Evolutionary conservation across 1,140 invertebrate genomes (phyloP), one percentile per base, ranked within the genome.

Genomic region (Grapholita molesta): DNA sequence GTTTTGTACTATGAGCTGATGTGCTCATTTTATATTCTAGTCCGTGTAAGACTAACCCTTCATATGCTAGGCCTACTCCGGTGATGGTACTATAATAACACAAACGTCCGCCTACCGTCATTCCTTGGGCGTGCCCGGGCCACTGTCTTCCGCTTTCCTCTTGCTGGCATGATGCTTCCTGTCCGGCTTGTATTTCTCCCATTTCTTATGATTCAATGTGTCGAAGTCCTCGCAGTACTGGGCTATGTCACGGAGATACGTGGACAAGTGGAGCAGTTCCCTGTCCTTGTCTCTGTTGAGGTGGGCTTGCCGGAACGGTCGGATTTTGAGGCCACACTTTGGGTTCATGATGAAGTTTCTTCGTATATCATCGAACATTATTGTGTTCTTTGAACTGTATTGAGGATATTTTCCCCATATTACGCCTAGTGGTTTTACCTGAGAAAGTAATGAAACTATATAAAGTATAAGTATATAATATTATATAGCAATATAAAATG

Each of bases 321-420:
- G 93, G 83, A 99, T 99, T 87, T 96, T 95, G 0, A 99, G 90
- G 4, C 98, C 98, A 72, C 96, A 98, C 77, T 97, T 96, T 12
- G 98, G 98, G 92, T 99, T 99, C 98, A 99, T 99, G 12, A 99
- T 95, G 80, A 99, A 99, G 92, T 99, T 99, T 75, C 98, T 93
- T 67, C 98, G 93, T n/a, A 99, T 96, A 84, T 99, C 98, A 84
- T 99, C 98, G 82, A 99, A 97, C 98, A 99, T 99, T 72, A 99
- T 98, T 0, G 98, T 99, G 83, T 99, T 99, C 80, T 96, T 97
- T 0, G 95, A 92, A 52, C 94, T 95, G 84, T 97, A 99, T 79
- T 98, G 96, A 12, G 95, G 93, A 86, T 96, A 99, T 86, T 98
- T 98, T 11, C 98, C 98, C 98, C 98, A 99, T 70, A 99, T 98